phyloP scores from a whole-genome alignment of 2,888 invertebrate genomes.

The Pocota personata region DNA sequence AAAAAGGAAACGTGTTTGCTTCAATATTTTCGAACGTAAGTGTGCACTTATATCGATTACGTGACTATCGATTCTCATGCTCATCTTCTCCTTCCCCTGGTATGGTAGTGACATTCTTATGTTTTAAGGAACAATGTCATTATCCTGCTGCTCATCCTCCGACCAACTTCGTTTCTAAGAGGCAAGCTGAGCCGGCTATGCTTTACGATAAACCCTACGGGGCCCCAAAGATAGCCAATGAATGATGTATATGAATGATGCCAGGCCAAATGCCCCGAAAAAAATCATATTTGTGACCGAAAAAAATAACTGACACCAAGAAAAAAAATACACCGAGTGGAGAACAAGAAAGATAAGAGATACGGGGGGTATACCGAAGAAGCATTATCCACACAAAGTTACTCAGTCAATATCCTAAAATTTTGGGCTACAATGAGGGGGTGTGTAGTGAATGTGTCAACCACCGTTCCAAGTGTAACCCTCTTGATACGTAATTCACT shows the following conservation, averaged over 20 bases:
- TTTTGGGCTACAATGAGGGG: not conserved
- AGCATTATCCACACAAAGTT: constrained; percentile 30
- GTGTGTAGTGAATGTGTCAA: constrained; percentile 33
- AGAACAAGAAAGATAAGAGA: constrained; percentile 45
- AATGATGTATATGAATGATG: constrained; percentile 15
- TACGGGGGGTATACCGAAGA: constrained; percentile 3
- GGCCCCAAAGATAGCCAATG: not conserved
- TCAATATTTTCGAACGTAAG: constrained; percentile 55
- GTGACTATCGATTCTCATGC: constrained; percentile 58
- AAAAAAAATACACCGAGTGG: constrained; percentile 4
- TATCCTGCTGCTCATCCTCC: constrained; percentile 35
- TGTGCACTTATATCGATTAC: constrained; percentile 71
- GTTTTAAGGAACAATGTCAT: constrained; percentile 60
- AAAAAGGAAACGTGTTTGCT: constrained; percentile 22
- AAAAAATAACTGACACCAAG: not conserved
- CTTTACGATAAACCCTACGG: not conserved
- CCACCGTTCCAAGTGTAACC: constrained; percentile 22
- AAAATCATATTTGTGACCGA: constrained; percentile 30
- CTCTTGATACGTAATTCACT: constrained; percentile 38
- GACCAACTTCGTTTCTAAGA: not conserved
- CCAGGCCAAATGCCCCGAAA: constrained; percentile 12
- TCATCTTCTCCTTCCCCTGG: not conserved
- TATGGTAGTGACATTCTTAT: constrained; percentile 58
- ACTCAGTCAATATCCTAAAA: not conserved
- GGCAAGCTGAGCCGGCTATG: not conserved